phyloP scores from a whole-genome alignment of 2,888 invertebrate genomes.

The Phlogophora meticulosa region DNA sequence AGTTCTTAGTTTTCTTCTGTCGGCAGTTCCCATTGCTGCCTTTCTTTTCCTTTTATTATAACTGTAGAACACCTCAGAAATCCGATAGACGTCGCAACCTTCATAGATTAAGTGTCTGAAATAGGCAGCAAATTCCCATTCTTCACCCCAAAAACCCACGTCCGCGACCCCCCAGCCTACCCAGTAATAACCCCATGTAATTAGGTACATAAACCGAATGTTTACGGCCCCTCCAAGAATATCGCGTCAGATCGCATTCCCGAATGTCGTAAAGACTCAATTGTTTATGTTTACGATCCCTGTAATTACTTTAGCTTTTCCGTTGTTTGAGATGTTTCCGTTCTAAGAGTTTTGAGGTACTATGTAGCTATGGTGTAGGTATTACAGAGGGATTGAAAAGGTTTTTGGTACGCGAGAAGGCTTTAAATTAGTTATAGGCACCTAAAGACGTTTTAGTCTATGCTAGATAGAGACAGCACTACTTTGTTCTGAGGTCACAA shows the following conservation, averaged over 20 bases:
- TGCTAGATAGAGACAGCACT: no score
- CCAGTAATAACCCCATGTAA: slow-evolving; percentile 64
- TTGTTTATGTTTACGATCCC: slow-evolving; percentile 62
- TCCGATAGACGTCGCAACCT: no score
- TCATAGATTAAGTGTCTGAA: no score
- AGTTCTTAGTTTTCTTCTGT: no score
- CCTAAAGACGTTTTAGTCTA: no score
- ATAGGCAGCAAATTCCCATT: background rate
- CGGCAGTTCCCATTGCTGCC: no score
- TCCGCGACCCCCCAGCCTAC: slow-evolving; percentile 33
- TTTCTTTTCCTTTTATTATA: no score
- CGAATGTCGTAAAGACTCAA: slow-evolving; percentile 62
- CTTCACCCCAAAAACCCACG: background rate
- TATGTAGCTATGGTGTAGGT: background rate
- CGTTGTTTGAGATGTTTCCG: slow-evolving; percentile 27
- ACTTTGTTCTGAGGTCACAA: no score
- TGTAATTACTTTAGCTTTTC: slow-evolving; percentile 60
- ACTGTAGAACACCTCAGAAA: no score
- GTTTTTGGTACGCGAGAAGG: background rate
- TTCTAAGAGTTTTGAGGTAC: background rate
- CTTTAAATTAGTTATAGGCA: background rate
- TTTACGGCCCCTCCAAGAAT: slow-evolving; percentile 63
- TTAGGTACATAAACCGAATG: slow-evolving; percentile 64
- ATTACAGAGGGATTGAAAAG: background rate
- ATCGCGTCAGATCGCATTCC: slow-evolving; percentile 59